phyloP scores from a whole-genome alignment of 2,797 vertebrate species.

The Prunella strophiata region DNA sequence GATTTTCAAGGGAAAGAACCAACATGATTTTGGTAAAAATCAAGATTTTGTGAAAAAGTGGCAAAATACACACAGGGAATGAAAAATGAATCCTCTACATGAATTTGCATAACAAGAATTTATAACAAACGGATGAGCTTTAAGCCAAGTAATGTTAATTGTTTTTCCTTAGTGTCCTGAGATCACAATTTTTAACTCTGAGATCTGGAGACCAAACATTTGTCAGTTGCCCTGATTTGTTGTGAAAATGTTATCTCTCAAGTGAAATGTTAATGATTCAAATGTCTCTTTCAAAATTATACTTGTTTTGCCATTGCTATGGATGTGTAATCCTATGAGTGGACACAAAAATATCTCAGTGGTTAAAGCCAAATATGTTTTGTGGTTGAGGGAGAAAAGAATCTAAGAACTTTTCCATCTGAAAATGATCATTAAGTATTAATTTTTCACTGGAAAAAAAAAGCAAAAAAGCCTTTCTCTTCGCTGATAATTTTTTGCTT shows the following conservation, averaged over 20 bases:
- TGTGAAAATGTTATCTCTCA: constrained; percentile 57
- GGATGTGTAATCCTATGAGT: not conserved
- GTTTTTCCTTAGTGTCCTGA: not conserved
- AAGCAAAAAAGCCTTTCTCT: not conserved
- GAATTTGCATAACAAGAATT: not conserved
- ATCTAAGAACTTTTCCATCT: not conserved
- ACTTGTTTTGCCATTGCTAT: not conserved
- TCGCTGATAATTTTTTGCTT: not conserved
- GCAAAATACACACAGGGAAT: not conserved
- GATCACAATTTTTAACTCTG: constrained; percentile 37
- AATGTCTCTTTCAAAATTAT: constrained; percentile 22
- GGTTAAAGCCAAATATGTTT: not conserved
- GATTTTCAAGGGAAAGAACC: not conserved
- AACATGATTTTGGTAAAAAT: not conserved
- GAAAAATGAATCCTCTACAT: not conserved
- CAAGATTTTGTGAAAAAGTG: not conserved
- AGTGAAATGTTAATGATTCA: constrained; percentile 30
- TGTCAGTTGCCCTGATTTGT: constrained; percentile 50
- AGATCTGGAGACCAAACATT: constrained; percentile 41
- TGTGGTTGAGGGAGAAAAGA: not conserved
- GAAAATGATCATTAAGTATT: not conserved
- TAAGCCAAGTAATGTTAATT: not conserved
- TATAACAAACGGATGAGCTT: not conserved
- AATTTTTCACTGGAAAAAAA: not conserved
- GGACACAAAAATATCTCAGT: not conserved